Base-by-base conservation (phyloP, 1,140 invertebrate species). In the Acromyrmex charruanus region DNA sequence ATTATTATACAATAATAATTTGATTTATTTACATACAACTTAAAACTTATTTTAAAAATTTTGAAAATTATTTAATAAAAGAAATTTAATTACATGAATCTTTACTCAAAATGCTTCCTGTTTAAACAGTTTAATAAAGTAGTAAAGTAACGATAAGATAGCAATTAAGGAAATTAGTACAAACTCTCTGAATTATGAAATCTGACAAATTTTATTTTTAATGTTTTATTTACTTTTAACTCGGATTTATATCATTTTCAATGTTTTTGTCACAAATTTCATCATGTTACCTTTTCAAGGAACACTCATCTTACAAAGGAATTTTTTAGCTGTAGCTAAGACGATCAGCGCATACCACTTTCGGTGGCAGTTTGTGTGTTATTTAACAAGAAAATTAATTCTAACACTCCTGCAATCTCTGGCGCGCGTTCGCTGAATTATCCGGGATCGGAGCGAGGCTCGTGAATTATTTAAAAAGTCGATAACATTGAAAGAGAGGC, bases 401-500 rank as follows among this genome's bases (percentile, higher is more conserved):
- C 25, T 35, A 58, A 84, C 80, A 51, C 39, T 71, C 39, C 55
- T 18, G 69, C 55, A 84, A 75, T 84, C 69, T 84, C 69, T 69
- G 58, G 58, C 39, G 55, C 69, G 55, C 55, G 39, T 74, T 74
- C 28, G 25, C 55, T 55, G 69, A 84, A 84, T 84, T 75, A 84
- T 61, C 55, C 25, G 55, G 39, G 39, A 74, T 84, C 69, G 69
- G 25, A 18, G 58, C 18, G n/a, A 84, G 80, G 39, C 39, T 84
- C 25, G 80, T 84, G 80, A 84, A 84, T 84, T 84, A 84, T 84
- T 84, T 75, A 79, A 85, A 65, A 85, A 79, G 74, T 79, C 82
- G 61, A 85, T 85, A 79, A 39, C 61, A 66, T 53, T 59, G 44
- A 2, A 31, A 79, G 74, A 79, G 74, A 28, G 25, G 49, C 65